phyloP scores from a whole-genome alignment of 2,797 vertebrate genomes.

The Zenarchopterus dispar region DNA sequence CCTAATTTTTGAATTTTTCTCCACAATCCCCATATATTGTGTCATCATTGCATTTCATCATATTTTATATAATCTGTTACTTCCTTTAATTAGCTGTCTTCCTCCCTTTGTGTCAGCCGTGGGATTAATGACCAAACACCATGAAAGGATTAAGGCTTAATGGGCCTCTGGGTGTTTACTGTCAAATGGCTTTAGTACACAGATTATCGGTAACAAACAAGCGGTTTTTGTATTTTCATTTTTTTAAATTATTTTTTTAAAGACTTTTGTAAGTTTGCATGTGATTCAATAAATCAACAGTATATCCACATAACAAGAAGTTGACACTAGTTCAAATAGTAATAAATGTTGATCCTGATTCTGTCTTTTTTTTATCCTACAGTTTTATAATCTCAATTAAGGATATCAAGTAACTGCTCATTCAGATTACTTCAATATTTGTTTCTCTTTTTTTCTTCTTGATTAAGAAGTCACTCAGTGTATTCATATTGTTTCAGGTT shows the following conservation, averaged over 20 bases:
- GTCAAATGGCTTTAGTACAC: conserved; percentile 13
- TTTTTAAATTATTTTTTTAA: too few species aligned
- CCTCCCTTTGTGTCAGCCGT: conserved; percentile 21
- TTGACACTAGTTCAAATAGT: too few species aligned
- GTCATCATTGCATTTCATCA: conserved; percentile 3
- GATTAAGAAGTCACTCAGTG: too few species aligned
- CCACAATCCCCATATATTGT: conserved; percentile 5
- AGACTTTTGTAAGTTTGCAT: not conserved
- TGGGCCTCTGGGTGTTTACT: conserved; percentile 35
- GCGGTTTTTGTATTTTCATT: conserved; percentile 3
- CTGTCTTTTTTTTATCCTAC: too few species aligned
- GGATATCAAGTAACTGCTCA: too few species aligned
- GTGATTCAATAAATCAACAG: not conserved
- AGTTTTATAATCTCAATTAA: too few species aligned
- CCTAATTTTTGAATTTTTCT: not conserved
- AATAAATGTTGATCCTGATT: too few species aligned
- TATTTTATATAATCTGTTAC: conserved; percentile 22
- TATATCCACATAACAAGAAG: not conserved
- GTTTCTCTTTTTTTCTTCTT: too few species aligned
- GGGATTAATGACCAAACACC: conserved; percentile 45
- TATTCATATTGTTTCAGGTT: too few species aligned
- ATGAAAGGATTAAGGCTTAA: conserved; percentile 55
- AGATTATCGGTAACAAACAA: conserved; percentile 31
- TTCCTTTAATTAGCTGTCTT: conserved; percentile 30
- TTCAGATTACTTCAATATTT: too few species aligned